Evolutionary conservation across 2,797 vertebrate species (phyloP).

Genomic region (Pristis pectinata): DNA sequence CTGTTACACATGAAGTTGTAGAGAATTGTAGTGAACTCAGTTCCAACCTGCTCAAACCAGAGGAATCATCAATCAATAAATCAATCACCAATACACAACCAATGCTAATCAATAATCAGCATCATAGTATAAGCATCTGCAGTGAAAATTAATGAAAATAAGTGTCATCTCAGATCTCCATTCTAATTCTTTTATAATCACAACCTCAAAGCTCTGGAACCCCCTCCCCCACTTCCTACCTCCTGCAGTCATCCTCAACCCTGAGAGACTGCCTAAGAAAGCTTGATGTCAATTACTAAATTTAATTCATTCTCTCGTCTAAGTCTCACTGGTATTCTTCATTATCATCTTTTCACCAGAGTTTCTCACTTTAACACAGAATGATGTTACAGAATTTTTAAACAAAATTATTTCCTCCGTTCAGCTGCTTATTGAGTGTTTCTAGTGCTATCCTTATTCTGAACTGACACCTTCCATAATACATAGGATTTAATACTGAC

Average conservation of each 20-base stretch:
- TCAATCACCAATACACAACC: neutral
- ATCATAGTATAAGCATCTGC: too few species aligned
- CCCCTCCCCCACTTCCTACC: neutral
- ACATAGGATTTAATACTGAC: neutral
- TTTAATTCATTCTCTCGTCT: neutral
- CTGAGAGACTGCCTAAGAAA: neutral
- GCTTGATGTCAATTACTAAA: neutral
- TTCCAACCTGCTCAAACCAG: conserved; percentile 73
- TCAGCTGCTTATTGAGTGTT: neutral
- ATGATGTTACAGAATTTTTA: neutral
- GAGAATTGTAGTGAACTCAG: conserved; percentile 93
- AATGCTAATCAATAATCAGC: neutral
- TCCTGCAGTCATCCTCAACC: neutral
- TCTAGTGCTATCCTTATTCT: neutral
- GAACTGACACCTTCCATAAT: neutral
- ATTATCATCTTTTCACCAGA: neutral
- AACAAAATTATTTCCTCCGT: neutral
- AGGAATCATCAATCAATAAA: neutral
- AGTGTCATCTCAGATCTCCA: neutral
- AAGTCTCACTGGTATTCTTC: neutral
- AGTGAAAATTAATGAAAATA: neutral
- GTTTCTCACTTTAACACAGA: neutral
- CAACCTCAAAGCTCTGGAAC: neutral
- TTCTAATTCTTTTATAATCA: neutral
- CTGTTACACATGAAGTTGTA: conserved; percentile 99